Evolutionary conservation across 2,888 invertebrate genomes (phyloP), one percentile per base, ranked within the genome.

Genomic region (Adineta ricciae): DNA sequence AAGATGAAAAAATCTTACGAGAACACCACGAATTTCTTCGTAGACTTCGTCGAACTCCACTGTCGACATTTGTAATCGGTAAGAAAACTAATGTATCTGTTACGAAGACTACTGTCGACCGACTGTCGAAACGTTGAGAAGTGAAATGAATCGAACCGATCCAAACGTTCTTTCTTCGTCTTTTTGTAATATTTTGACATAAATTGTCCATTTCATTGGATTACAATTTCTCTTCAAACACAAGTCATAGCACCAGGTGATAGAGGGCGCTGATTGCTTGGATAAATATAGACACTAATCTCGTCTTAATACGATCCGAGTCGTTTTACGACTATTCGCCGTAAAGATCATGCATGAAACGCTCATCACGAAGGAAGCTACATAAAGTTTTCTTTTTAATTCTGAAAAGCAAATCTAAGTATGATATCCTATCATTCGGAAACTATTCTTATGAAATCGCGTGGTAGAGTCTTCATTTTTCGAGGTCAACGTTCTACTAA

Each of bases 41-140:
- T 78, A 73, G 14, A 85, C 82, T 50, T 84, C 73, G 32, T 85
- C 85, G 83, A 85, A 85, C 19, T 85, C 85, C 41, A 85, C 41
- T 19, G 78, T n/a, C 38, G 78, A 21, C 78, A 78, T 78, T 64
- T 32, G 0, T 64, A 64, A 16, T 3, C 14, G 4, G 19, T 27
- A 16, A 64, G 32, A 27, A n/a, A n/a, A 1, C 14, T 1, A 9
- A 27, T 32, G 0, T 32, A 64, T 16, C 64, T 64, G 27, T 11
- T 32, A 64, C 1, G 3, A 2, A 50, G 19, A 50, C 19, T 50
- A 50, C 27, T 7, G 27, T 7, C 27, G 64, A 64, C 64, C 19
- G 32, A 32, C 64, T 64, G 5, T 27, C 32, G 4, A n/a, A 11
- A 64, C 1, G 32, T 3, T 19, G 2, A 16, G 32, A 16, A 16